phyloP scores from a whole-genome alignment of 2,113 vertebrate genomes.

The Sardina pilchardus region DNA sequence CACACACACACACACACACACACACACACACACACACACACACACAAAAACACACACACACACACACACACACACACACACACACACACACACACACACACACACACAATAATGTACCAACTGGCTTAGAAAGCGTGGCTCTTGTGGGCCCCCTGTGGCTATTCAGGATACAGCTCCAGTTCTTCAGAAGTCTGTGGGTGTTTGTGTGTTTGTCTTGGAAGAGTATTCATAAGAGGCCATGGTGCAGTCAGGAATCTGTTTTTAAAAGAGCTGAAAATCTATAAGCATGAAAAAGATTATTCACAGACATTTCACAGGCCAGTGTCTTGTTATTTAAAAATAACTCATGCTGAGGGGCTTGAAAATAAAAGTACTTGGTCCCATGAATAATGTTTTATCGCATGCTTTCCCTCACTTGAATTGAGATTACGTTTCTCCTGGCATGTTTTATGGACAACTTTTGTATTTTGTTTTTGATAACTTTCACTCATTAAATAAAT shows the following conservation, averaged over 20 bases:
- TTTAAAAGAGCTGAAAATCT: neutral
- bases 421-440: neutral
- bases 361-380: neutral
- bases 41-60: too few species aligned
- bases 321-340: neutral
- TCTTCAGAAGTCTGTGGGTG: neutral
- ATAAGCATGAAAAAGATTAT: neutral
- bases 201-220: neutral
- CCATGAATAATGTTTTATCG: neutral
- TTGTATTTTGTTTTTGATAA: neutral
- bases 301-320: neutral
- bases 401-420: neutral
- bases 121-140: neutral
- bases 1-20: neutral
- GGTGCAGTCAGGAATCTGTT: neutral
- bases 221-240: neutral
- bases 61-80: too few species aligned
- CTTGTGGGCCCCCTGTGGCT: neutral
- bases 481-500: neutral
- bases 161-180: neutral
- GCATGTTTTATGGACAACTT: neutral
- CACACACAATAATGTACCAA: neutral
- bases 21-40: neutral
- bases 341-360: neutral
- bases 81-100: neutral